These are phyloP conservation scores for Epicampocera succincta DNA, from an alignment of 2,888 invertebrate genomes.

Conservation along the genomic window DNA sequence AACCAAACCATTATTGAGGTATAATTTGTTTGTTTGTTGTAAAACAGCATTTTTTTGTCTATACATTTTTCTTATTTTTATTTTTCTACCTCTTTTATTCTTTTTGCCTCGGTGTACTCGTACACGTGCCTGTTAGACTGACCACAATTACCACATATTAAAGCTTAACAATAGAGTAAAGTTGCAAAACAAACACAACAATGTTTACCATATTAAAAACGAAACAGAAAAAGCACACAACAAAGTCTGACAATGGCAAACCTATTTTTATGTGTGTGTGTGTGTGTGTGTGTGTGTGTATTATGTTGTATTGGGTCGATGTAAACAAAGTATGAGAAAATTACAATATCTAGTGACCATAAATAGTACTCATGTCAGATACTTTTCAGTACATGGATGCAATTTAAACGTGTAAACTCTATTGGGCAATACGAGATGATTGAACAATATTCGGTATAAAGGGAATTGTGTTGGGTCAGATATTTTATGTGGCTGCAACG, in stretches of 20 bases:
- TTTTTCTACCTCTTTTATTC: conserved; percentile 4
- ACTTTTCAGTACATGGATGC: conserved; percentile 21
- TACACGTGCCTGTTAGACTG: conserved; percentile 60
- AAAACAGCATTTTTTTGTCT: conserved; percentile 9
- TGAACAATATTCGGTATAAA: neutral
- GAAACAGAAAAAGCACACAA: neutral
- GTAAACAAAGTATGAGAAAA: conserved; percentile 37
- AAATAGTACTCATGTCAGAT: conserved; percentile 20
- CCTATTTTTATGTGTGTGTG: conserved; percentile 34
- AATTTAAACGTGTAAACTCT: conserved; percentile 11
- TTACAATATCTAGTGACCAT: conserved; percentile 59
- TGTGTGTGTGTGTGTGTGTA: neutral
- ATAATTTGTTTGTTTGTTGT: conserved; percentile 49
- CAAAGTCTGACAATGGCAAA: conserved; percentile 37
- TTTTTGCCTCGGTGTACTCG: conserved; percentile 21
- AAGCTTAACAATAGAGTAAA: conserved; percentile 55
- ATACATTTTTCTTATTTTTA: neutral
- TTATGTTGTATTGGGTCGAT: conserved; percentile 18
- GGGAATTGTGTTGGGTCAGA: neutral
- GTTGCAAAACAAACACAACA: conserved; percentile 38
- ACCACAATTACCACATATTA: conserved; percentile 66
- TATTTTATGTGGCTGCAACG: neutral
- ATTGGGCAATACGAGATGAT: conserved; percentile 17
- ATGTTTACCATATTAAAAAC: conserved; percentile 16
- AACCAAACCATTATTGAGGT: conserved; percentile 36